phyloP scores from a whole-genome alignment of 2,113 vertebrate species.

The Gymnorhina tibicen region DNA sequence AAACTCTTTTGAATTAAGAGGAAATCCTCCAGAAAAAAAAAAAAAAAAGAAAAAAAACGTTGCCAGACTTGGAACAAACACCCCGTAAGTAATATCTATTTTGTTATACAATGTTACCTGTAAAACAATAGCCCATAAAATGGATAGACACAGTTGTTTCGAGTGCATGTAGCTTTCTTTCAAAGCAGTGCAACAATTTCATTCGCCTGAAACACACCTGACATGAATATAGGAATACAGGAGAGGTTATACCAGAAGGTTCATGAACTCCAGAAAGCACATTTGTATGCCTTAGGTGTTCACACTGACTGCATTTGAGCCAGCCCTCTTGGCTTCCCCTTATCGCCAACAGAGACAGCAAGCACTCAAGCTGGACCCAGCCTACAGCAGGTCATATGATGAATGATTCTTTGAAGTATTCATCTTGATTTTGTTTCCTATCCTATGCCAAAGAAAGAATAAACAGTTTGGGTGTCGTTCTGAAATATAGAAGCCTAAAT shows the following conservation, averaged over 20 bases:
- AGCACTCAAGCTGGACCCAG: background rate
- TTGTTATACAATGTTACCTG: background rate
- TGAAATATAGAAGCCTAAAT: background rate
- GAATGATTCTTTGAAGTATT: background rate
- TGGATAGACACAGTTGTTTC: background rate
- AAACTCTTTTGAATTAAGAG: background rate
- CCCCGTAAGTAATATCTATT: background rate
- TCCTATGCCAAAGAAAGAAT: background rate
- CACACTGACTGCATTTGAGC: background rate
- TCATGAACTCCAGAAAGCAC: background rate
- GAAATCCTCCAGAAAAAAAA: background rate
- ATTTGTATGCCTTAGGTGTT: background rate
- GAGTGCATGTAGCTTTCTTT: background rate
- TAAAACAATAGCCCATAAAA: background rate
- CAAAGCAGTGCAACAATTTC: background rate
- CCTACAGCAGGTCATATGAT: background rate
- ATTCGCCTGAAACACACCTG: background rate
- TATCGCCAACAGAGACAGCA: accelerated
- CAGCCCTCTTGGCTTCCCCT: background rate
- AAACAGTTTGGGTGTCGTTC: background rate
- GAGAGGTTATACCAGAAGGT: background rate
- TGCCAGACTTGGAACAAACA: background rate
- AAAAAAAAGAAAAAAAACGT: no score
- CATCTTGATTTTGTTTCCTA: background rate
- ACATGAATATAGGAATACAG: background rate